phyloP scores from a whole-genome alignment of 2,888 invertebrate species.

The Mystacides longicornis region DNA sequence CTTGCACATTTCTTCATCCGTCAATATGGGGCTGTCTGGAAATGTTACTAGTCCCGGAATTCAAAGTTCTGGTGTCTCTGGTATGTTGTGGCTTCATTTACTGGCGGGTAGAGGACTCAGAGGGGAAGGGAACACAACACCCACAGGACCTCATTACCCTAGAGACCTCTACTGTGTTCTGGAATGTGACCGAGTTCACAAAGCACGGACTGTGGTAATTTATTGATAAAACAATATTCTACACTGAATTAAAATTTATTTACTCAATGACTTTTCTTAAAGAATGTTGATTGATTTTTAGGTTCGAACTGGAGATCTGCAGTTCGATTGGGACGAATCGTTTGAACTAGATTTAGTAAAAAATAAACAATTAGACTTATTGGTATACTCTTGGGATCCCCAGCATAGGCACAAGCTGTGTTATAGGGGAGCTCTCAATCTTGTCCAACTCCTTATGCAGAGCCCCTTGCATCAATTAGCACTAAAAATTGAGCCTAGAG shows the following conservation, averaged over 20 bases:
- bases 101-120: conserved; percentile 81
- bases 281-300: no score
- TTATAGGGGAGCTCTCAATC: conserved; percentile 82
- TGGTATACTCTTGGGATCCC: conserved; percentile 99
- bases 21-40: conserved; percentile 37
- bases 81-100: conserved; percentile 85
- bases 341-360: conserved; percentile 95
- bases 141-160: conserved; percentile 42
- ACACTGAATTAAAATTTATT: no score
- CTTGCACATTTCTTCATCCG: conserved; percentile 50
- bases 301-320: conserved; percentile 88
- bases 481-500: conserved; percentile 69
- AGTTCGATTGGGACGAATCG: conserved; percentile 99
- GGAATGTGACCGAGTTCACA: conserved; percentile 94
- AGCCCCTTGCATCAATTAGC: conserved; percentile 85
- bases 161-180: conserved; percentile 95
- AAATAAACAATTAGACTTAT: conserved; percentile 88
- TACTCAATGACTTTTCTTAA: no score
- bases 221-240: not conserved
- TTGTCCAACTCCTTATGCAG: conserved; percentile 72
- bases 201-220: conserved; percentile 84
- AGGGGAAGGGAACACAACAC: conserved; percentile 66
- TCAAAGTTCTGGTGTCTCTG: conserved; percentile 57
- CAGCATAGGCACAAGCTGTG: conserved; percentile 95
- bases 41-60: conserved; percentile 24